Conservation (phyloP, 1,140 invertebrate genomes). For the Musca domestica region DNA sequence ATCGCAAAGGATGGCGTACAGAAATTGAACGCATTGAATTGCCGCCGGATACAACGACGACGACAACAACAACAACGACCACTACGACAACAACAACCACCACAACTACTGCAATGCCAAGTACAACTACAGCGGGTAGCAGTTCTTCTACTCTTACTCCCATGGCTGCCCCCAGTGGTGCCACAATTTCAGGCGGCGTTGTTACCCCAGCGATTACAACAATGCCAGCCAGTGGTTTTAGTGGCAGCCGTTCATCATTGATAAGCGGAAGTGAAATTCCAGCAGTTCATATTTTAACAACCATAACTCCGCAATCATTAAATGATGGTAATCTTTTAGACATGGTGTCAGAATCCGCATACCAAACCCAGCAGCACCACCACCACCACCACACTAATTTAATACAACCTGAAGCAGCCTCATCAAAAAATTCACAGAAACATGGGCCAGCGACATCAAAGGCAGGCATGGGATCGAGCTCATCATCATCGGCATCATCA, state of each 20-base stretch:
- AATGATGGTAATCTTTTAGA: conserved; percentile 20
- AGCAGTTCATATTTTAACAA: conserved; percentile 14
- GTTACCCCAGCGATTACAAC: neutral
- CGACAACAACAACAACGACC: conserved; percentile 35
- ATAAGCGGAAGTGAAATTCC: conserved; percentile 16
- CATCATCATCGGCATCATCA: conserved; percentile 25
- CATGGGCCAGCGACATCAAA: conserved; percentile 15
- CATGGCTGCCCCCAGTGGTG: neutral
- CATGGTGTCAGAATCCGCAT: conserved; percentile 17
- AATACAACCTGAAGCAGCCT: conserved; percentile 30
- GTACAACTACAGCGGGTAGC: conserved; percentile 26
- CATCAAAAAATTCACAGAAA: conserved; percentile 30
- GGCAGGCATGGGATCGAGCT: neutral
- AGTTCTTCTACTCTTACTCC: conserved; percentile 31
- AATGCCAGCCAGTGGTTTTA: neutral
- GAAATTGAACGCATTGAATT: conserved; percentile 54
- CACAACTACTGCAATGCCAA: conserved; percentile 4
- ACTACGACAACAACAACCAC: conserved; percentile 20
- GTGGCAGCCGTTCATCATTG: conserved; percentile 5
- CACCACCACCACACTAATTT: conserved; percentile 2
- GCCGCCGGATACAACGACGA: conserved; percentile 35
- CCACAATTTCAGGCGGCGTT: neutral
- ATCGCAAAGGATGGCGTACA: conserved; percentile 50
- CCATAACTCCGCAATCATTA: conserved; percentile 18
- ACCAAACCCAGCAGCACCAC: neutral